Conservation (phyloP, 2,888 invertebrate genomes). For the Pterostichus niger region DNA sequence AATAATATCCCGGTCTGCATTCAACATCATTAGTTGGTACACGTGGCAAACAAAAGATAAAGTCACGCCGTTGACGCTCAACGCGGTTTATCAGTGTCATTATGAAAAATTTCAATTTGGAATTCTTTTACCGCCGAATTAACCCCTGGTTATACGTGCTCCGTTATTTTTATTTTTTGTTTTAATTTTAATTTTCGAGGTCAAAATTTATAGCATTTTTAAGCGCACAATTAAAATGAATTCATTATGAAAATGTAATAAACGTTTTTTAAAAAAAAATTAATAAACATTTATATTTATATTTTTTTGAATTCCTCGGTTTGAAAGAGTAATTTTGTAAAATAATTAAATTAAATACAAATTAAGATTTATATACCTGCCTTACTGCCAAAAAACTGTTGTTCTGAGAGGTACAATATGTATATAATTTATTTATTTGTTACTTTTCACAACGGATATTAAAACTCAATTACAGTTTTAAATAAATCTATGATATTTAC, state of each 20-base stretch:
- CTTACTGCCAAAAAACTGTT: too few species aligned
- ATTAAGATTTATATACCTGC: too few species aligned
- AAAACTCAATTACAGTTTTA: too few species aligned
- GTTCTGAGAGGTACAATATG: too few species aligned
- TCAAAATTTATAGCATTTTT: neutral
- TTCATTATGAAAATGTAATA: neutral
- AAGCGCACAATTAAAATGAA: neutral
- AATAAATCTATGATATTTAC: too few species aligned
- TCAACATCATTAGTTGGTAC: constrained; percentile 20
- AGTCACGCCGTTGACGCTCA: constrained; percentile 8
- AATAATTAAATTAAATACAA: too few species aligned
- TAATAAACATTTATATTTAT: constrained; percentile 10
- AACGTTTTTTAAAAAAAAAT: neutral
- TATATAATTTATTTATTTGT: too few species aligned
- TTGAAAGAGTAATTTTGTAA: too few species aligned
- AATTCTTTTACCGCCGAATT: constrained; percentile 9
- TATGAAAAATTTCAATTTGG: constrained; percentile 30
- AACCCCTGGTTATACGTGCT: neutral
- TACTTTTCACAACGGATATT: too few species aligned
- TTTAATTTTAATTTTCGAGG: neutral
- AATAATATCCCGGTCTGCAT: constrained; percentile 28
- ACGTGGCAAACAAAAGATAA: constrained; percentile 37
- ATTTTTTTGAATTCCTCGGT: neutral
- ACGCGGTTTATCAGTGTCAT: constrained; percentile 15
- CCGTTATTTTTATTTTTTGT: constrained; percentile 14